Evolutionary conservation across 1,140 invertebrate genomes (phyloP).

Genomic region (Aphis craccivora): DNA sequence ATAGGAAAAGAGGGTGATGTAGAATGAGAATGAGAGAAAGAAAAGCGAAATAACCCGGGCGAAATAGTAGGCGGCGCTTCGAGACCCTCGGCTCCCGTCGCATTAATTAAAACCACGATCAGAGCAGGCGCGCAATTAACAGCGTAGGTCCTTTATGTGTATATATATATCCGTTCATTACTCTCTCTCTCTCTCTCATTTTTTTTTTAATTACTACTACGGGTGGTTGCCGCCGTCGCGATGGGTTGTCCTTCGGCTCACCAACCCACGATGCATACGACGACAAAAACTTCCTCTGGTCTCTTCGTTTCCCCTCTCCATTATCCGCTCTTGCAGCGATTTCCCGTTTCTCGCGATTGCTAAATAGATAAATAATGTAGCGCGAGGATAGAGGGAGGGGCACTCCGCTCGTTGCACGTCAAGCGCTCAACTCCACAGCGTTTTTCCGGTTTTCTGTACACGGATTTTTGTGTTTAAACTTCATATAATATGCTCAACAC

Average conservation of each 20-base stretch:
- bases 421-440: neutral
- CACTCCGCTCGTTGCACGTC: no score
- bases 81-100: conserved; percentile 26
- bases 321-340: neutral
- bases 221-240: conserved; percentile 20
- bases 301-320: neutral
- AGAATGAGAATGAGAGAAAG: neutral
- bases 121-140: conserved; percentile 47
- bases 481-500: no score
- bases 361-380: neutral
- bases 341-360: neutral
- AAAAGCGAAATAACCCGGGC: neutral
- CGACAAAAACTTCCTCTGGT: conserved; percentile 21
- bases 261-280: conserved; percentile 15
- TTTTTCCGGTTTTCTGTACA: neutral
- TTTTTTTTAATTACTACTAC: conserved; percentile 48
- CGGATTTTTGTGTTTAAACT: neutral
- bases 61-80: conserved; percentile 32
- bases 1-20: neutral
- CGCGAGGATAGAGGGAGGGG: neutral
- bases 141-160: neutral
- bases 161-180: neutral
- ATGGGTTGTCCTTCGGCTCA: conserved; percentile 47
- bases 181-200: neutral
- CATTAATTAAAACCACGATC: conserved; percentile 44